Evolutionary conservation across 2,113 vertebrate species (phyloP), one percentile per base, ranked within the genome.

Genomic region (Turnix velox): DNA sequence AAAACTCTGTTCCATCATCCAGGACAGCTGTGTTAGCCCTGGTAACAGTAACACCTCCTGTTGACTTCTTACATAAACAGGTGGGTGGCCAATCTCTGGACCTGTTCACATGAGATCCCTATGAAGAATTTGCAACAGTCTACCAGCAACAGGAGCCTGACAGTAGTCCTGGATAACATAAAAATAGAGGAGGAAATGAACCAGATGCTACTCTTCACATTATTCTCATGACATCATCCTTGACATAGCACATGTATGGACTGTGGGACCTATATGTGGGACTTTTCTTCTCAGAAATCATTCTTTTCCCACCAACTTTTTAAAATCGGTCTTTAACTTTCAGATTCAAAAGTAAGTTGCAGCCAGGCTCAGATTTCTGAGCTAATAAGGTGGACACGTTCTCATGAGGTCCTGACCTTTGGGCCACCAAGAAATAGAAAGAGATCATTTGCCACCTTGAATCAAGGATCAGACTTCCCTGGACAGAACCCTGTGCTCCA

Each of bases 131-230:
- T 66, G 33, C 31, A 61, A 37, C 7, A 31, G 4, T 9, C 46
- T 46, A 31, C 24, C 15, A 48, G 40, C 9, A 73, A 52, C 40
- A 31, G 12, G 7, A 25, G 2, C 8, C 74, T 40, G 40, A 33
- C 40, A 48, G 10, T 33, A 16, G 37, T 85, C 8, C 8, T 79
- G 19, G 10, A 83, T 46, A 71, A 48, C 1, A 14, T 55, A 25
- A 77, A 88, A 88, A 69, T 39, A 35, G 8, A 54, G 14, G 5
- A 73, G 8, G 4, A 69, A 62, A 85, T 2, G 3, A 74, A 71
- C 3, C 18, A n/a, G 30, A 25, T 28, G 40, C 14, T 71, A 3
- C 15, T 74, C 19, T 74, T 79, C 57, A 43, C 0, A 0, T 59
- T 46, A 24, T 3, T 89, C 12, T 42, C 35, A 45, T 63, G 59